Base-by-base conservation (phyloP, 2,797 vertebrate species). In the Staurois parvus region DNA sequence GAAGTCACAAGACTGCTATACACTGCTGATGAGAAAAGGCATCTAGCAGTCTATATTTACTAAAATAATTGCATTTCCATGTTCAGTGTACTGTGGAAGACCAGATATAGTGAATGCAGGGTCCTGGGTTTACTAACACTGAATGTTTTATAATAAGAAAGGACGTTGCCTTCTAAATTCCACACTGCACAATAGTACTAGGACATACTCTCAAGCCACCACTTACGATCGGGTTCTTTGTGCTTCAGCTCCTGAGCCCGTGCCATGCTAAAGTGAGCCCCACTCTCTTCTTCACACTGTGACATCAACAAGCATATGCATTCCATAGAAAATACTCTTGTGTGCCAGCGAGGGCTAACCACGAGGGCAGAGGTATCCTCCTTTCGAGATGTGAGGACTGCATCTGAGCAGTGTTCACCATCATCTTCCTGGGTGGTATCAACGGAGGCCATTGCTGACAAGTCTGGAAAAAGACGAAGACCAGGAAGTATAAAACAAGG, bases 301-400 rank as follows among this genome's bases (percentile, higher is more conserved):
- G 87, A 92, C 19, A 98, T 93, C 88, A 98, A 95, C 88, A 95
- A 95, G 90, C 96, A 97, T 76, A 98, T 93, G 45, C 97, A 97
- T 66, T 97, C 93, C 85, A 96, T 94, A 85, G 97, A 96, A 48
- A 99, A 98, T 88, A 97, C 94, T 84, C 97, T 95, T 0, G 97
- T 99, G 64, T 94, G 89, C 96, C 97, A 98, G 28, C 95, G 95
- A 75, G 97, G 95, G 59, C 95, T 96, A 28, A 92, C 95, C 88
- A 97, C 96, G 24, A 95, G 92, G 26, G 94, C 94, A 12, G 88
- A 88, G 24, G 84, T 91, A 40, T 97, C 95, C 3, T 94, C 89
- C 0, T 48, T 92, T 72, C 90, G 90, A 17, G 92, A 93, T 0
- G 91, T 94, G 86, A 98, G 94, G 5, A 93, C 91, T 0, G 95